Evolutionary conservation across 2,888 invertebrate genomes (phyloP).

Genomic region (Agelastica alni): DNA sequence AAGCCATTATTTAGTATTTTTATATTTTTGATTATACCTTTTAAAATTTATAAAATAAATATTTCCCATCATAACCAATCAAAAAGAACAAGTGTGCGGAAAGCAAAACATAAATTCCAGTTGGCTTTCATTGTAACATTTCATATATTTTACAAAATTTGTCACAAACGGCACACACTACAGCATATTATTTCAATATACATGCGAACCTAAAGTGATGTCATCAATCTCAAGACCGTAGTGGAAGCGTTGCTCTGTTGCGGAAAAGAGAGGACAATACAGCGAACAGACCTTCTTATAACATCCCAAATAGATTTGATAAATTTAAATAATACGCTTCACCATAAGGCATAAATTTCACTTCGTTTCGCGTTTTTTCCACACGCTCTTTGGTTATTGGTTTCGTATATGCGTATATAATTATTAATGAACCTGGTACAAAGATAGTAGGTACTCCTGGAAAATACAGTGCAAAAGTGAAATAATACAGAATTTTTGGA

Average conservation of each 20-base stretch:
- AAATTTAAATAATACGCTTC: slow-evolving; percentile 55
- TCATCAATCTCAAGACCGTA: slow-evolving; percentile 50
- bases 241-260: slow-evolving; percentile 32
- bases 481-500: too few species aligned
- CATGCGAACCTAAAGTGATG: slow-evolving; percentile 51
- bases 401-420: too few species aligned
- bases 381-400: neutral
- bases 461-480: too few species aligned
- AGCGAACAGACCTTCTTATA: slow-evolving; percentile 47
- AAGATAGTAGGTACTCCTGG: too few species aligned
- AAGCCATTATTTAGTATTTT: too few species aligned
- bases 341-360: slow-evolving; percentile 29
- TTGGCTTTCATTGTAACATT: slow-evolving; percentile 31
- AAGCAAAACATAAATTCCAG: slow-evolving; percentile 29
- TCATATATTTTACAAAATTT: slow-evolving; percentile 41
- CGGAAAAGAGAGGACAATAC: slow-evolving; percentile 41
- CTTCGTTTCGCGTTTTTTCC: neutral
- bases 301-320: slow-evolving; percentile 53
- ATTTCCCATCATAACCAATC: slow-evolving; percentile 16
- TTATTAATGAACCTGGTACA: too few species aligned
- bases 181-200: slow-evolving; percentile 52
- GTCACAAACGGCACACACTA: slow-evolving; percentile 46
- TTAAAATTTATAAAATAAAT: neutral
- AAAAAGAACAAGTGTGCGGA: slow-evolving; percentile 18
- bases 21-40: too few species aligned